Percentiles rank a stretch among this genome's conserved stretches.
phyloP scores from a whole-genome alignment of 1,140 invertebrate species.

The Atta colombica region DNA sequence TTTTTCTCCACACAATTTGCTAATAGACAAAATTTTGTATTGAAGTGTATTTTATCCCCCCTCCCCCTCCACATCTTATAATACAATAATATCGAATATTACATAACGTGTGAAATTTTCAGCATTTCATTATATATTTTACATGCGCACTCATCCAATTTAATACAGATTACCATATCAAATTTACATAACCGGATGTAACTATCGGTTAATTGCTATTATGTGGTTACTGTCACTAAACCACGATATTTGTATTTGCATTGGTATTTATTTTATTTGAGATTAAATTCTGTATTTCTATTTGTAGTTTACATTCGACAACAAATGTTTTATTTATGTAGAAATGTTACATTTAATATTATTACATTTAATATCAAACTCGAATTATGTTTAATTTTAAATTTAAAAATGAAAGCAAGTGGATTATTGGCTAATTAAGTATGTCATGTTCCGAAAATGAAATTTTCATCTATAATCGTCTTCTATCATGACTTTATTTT shows the following conservation, averaged over 20 bases:
- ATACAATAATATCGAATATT: constrained; percentile 15
- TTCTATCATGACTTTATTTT: neutral
- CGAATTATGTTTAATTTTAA: neutral
- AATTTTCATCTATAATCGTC: neutral
- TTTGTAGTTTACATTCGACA: neutral
- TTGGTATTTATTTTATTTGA: constrained; percentile 33
- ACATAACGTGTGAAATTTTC: neutral
- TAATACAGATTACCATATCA: constrained; percentile 26
- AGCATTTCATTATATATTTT: constrained; percentile 5
- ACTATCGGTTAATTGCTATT: constrained; percentile 30
- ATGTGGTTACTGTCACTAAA: neutral
- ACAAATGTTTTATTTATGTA: constrained; percentile 18
- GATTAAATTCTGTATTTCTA: constrained; percentile 14
- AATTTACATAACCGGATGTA: constrained; percentile 25
- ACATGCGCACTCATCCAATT: constrained; percentile 8
- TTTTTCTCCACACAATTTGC: neutral
- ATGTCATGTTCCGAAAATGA: neutral
- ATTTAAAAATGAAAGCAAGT: neutral
- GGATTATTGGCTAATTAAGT: neutral
- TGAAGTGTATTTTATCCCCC: neutral
- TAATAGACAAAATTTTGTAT: neutral
- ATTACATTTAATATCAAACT: neutral
- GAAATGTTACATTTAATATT: neutral
- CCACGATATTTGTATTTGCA: constrained; percentile 15
- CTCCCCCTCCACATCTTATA: neutral